These are phyloP conservation scores for Mugil cephalus DNA, from an alignment of 2,113 vertebrate genomes.

Conservation along the genomic window DNA sequence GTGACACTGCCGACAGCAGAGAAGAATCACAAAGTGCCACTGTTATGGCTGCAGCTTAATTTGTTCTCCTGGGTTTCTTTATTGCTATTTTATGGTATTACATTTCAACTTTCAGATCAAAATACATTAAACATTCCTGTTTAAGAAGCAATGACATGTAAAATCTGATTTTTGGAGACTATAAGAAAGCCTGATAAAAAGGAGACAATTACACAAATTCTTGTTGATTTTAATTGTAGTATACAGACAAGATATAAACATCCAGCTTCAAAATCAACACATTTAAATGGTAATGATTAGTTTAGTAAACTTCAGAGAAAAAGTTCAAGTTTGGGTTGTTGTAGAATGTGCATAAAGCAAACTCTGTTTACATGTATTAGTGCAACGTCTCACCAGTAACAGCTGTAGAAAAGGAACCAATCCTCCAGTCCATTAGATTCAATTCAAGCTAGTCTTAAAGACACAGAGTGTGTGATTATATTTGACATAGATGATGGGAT, in stretches of 20 bases:
- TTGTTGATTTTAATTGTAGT: constrained; percentile 50
- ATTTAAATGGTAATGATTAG: constrained; percentile 35
- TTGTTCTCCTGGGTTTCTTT: not conserved
- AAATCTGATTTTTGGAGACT: too few species aligned
- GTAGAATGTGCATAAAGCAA: constrained; percentile 9
- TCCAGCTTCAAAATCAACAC: constrained; percentile 36
- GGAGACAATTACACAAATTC: constrained; percentile 21
- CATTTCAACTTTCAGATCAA: not conserved
- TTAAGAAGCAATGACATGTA: too few species aligned
- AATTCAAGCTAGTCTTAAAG: not conserved
- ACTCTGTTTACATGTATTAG: constrained; percentile 30
- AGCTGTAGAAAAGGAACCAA: not conserved
- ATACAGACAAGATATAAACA: constrained; percentile 39
- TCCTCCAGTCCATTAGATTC: not conserved
- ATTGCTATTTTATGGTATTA: constrained; percentile 11
- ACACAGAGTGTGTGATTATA: not conserved
- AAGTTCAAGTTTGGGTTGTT: constrained; percentile 33
- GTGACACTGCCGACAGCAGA: constrained; percentile 11
- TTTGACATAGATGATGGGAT: constrained; percentile 3
- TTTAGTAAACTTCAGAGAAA: constrained; percentile 13
- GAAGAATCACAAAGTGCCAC: constrained; percentile 5
- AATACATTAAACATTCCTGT: not conserved
- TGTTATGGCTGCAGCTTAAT: constrained; percentile 11
- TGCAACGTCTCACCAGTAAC: not conserved
- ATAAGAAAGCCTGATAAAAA: not conserved